Conservation (phyloP, 1,140 invertebrate genomes). For the Lucilia cuprina region DNA sequence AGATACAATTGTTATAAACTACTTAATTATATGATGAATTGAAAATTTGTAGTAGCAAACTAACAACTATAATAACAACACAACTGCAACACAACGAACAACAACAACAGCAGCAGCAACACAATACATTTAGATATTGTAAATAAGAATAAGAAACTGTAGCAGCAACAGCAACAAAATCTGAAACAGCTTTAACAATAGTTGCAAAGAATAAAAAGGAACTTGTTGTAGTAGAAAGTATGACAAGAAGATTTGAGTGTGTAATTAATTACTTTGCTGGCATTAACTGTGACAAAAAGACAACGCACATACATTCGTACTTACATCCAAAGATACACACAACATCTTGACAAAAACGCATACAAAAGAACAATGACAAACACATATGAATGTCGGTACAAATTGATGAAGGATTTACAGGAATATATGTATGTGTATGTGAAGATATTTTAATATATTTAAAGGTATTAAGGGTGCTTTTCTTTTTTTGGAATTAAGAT, state of each 20-base stretch:
- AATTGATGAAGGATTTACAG: background rate
- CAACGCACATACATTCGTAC: background rate
- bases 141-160: background rate
- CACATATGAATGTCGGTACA: background rate
- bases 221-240: background rate
- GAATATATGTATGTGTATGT: background rate
- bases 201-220: background rate
- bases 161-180: background rate
- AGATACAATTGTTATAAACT: background rate
- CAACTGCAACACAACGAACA: background rate
- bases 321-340: background rate
- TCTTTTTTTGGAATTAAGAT: too few species aligned
- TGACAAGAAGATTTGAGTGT: conserved; percentile 6
- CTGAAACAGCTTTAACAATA: background rate
- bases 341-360: background rate
- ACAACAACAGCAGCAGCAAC: background rate
- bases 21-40: background rate
- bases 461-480: background rate
- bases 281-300: conserved; percentile 22
- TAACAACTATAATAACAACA: too few species aligned
- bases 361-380: background rate
- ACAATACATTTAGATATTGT: background rate
- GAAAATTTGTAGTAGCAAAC: background rate
- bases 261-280: conserved; percentile 30
- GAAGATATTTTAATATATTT: background rate